These are phyloP conservation scores for Pseudomugil gertrudae DNA, from an alignment of 2,797 vertebrate genomes.

Conservation along the genomic window DNA sequence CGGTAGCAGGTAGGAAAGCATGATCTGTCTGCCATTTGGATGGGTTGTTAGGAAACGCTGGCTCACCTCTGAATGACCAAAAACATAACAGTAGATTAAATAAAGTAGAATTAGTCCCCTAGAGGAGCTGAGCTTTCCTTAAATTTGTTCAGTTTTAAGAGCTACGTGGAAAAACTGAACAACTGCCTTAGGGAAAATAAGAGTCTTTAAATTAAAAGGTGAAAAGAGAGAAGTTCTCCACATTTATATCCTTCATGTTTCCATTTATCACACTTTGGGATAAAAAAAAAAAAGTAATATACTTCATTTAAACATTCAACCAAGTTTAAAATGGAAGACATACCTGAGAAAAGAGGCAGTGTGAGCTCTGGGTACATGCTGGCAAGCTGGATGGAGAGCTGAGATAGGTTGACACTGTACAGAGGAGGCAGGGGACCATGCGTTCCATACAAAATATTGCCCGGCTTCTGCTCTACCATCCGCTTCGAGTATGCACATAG, in stretches of 20 bases:
- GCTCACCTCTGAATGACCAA: constrained; percentile 87
- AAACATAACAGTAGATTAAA: constrained; percentile 3
- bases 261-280: not conserved
- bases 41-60: constrained; percentile 96
- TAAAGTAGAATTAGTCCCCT: not conserved
- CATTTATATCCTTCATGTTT: not conserved
- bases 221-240: constrained; percentile 1
- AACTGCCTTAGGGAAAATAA: not conserved
- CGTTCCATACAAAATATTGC: constrained; percentile 94
- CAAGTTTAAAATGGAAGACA: not conserved
- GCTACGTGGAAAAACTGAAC: not conserved
- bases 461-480: constrained; percentile 92
- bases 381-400: constrained; percentile 92
- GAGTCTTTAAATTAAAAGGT: not conserved
- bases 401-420: constrained; percentile 92
- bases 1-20: constrained; percentile 96
- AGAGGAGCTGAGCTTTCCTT: not conserved
- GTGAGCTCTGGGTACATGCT: constrained; percentile 99
- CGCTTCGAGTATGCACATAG: constrained; percentile 96
- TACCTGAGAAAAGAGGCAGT: constrained; percentile 96
- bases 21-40: constrained; percentile 96
- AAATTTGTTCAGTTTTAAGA: not conserved
- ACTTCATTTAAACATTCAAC: not conserved
- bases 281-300: not conserved
- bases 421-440: constrained; percentile 94